Percentiles rank a stretch among this genome's conserved stretches.
Evolutionary conservation across 1,140 invertebrate genomes (phyloP).

Genomic region (Lordiphosa mommai): DNA sequence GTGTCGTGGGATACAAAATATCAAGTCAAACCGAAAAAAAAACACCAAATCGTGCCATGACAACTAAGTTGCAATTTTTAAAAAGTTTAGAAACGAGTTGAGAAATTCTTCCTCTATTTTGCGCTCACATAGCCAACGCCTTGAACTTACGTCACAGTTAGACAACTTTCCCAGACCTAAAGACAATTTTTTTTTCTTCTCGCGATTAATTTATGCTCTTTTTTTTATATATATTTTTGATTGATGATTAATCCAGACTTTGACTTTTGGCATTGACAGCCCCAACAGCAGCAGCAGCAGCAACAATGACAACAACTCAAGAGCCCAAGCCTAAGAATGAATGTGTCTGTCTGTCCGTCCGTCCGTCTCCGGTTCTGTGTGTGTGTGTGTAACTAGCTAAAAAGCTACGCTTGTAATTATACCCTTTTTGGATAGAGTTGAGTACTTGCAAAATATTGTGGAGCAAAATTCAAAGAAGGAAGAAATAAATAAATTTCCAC

Average conservation of each 20-base stretch:
- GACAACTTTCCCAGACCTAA: conserved; percentile 1
- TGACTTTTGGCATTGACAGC: conserved; percentile 71
- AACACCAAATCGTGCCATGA: conserved; percentile 7
- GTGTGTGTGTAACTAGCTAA: background rate
- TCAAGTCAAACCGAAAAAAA: background rate
- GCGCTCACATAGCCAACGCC: too few species aligned
- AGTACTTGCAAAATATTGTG: too few species aligned
- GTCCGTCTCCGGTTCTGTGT: conserved; percentile 3
- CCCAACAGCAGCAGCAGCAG: conserved; percentile 23
- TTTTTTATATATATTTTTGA: conserved; percentile 34
- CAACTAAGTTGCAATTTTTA: too few species aligned
- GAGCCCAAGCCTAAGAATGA: background rate
- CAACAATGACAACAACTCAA: conserved; percentile 15
- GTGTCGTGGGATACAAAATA: conserved; percentile 23
- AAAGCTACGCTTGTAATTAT: conserved; percentile 7
- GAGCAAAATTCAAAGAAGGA: background rate
- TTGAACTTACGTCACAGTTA: background rate
- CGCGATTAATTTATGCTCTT: conserved; percentile 62
- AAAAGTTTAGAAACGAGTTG: too few species aligned
- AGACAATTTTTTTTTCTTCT: background rate
- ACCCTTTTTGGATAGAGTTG: background rate
- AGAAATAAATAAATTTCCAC: background rate
- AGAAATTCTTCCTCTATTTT: too few species aligned
- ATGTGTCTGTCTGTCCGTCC: conserved; percentile 3
- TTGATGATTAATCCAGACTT: conserved; percentile 77